Conservation (phyloP, 2,888 invertebrate species). For the Conomelus anceps region DNA sequence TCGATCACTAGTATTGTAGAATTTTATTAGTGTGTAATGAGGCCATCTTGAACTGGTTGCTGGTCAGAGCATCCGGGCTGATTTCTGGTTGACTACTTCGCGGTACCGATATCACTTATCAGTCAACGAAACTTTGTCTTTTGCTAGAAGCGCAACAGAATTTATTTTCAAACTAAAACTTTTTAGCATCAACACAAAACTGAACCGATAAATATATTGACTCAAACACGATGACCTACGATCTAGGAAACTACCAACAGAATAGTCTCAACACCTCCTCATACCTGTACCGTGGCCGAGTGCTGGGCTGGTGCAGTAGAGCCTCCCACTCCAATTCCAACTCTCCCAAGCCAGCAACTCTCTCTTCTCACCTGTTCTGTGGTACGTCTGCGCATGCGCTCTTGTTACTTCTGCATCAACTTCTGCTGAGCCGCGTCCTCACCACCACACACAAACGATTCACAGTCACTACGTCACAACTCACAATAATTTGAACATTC, state of each 20-base stretch:
- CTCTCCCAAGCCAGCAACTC: not conserved
- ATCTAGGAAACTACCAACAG: not conserved
- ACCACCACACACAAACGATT: not conserved
- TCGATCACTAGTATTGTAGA: not conserved
- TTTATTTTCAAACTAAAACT: not conserved
- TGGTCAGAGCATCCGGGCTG: conserved; percentile 4
- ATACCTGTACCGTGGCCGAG: not conserved
- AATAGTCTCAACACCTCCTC: not conserved
- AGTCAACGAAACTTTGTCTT: not conserved
- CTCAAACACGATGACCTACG: not conserved
- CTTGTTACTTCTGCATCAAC: no score
- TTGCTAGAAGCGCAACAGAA: not conserved
- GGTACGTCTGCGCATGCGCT: not conserved
- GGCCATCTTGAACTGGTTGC: conserved; percentile 12
- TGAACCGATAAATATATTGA: not conserved
- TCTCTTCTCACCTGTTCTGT: not conserved
- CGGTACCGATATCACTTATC: not conserved
- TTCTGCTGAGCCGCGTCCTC: no score
- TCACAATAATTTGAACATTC: not conserved
- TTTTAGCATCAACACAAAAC: not conserved
- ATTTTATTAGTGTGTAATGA: conserved; percentile 7
- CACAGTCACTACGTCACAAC: not conserved
- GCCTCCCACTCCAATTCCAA: not conserved
- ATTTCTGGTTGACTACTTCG: not conserved
- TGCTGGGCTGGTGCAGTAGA: not conserved